Evolutionary conservation across 1,140 invertebrate genomes (phyloP).

Genomic region (Trichonephila inaurata): DNA sequence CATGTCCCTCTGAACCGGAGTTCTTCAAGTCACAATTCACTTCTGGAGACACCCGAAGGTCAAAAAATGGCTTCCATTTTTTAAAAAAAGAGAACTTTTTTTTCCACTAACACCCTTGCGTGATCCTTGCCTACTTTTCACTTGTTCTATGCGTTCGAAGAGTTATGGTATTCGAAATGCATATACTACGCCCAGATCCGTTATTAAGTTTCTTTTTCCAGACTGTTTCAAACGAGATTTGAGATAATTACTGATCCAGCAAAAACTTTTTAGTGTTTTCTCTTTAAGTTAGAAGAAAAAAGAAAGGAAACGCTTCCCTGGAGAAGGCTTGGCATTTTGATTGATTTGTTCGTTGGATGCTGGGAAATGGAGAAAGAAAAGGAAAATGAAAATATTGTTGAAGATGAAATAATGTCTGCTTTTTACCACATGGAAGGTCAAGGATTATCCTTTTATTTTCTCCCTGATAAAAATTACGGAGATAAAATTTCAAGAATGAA

Average conservation of each 20-base stretch:
- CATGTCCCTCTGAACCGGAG: neutral
- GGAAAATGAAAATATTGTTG: no score
- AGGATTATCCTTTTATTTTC: no score
- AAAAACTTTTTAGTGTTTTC: neutral
- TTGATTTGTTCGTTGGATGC: neutral
- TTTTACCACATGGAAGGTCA: no score
- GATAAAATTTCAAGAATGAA: no score
- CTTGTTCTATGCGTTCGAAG: neutral
- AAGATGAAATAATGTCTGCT: no score
- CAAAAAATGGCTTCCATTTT: neutral
- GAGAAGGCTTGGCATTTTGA: neutral
- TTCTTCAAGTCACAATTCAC: neutral
- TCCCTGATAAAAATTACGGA: no score
- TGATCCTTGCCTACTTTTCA: neutral
- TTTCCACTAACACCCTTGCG: neutral
- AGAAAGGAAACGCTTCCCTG: neutral
- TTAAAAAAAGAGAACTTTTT: neutral
- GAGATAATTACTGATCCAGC: neutral
- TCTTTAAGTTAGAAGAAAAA: neutral
- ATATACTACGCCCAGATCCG: neutral
- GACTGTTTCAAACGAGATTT: neutral
- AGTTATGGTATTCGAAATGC: neutral
- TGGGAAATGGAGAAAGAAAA: neutral
- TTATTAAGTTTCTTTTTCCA: conserved; percentile 7
- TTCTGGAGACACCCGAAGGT: neutral